Base-by-base conservation (phyloP, 2,113 vertebrate species). In the Centropus unirufus region DNA sequence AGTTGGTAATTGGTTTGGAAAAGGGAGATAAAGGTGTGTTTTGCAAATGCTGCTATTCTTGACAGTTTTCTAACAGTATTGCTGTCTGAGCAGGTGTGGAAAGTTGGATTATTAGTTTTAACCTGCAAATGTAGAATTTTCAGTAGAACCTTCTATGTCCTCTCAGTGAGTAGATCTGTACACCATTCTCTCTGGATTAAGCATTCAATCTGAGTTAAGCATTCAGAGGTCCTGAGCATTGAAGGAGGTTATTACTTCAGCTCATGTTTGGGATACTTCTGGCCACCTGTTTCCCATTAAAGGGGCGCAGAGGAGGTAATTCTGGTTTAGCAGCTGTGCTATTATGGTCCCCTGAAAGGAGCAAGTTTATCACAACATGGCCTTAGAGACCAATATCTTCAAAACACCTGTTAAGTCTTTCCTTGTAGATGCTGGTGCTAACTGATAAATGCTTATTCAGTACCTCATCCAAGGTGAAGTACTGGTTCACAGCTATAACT, bases 311-410 rank as follows among this genome's bases (percentile, higher is more conserved):
- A 72, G 52, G 29, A 14, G 2, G 18, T n/a, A 27, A 39, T 26
- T 81, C 14, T 11, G 30, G 63, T 55, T 58, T 42, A 51, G 42
- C 32, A 40, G 39, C 6, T 73, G 10, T 44, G 29, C 10, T 69
- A 0, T 81, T 4, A 0, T 40, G 23, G 23, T 36, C 2, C 32
- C 81, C 39, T 26, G 32, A 46, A 77, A 77, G n/a, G 34, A 63
- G 47, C 6, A 11, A 68, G 15, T n/a, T 8, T 69, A 13, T 70
- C 29, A 20, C 34, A 22, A 1, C 4, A 1, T 83, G 57, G 24
- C 34, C 78, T 74, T 46, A 39, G 42, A 76, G n/a, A 77, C 13
- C 27, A 32, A 1, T 49, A n/a, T n/a, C 42, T 79, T 83, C 23
- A 62, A 57, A 61, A 2, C 18, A 32, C 12, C 9, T 19, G 5